A percentile compares a stretch with the other conserved stretches of the same genome.
Evolutionary conservation across 2,797 vertebrate species (phyloP).

Genomic region (Enteromius viviparus): DNA sequence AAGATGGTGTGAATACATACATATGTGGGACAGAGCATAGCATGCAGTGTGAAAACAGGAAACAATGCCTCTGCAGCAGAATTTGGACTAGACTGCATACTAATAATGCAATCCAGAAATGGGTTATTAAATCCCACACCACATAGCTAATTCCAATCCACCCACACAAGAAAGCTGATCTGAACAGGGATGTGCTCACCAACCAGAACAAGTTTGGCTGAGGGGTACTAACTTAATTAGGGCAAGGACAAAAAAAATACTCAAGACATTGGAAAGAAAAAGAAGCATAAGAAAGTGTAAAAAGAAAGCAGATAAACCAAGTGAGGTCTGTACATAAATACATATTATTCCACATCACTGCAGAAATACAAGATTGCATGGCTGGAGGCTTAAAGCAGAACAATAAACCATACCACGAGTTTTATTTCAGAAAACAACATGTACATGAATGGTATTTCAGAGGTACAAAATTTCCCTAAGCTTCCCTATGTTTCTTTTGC

Average conservation of each 20-base stretch:
- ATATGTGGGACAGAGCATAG: conserved; percentile 13
- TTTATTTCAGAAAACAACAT: conserved; percentile 5
- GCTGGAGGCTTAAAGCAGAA: not conserved
- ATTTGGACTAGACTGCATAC: conserved; percentile 2
- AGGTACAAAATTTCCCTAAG: not conserved
- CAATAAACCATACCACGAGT: not conserved
- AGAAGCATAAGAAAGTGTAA: not conserved
- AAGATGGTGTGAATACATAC: not conserved
- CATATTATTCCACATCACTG: not conserved
- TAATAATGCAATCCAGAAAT: conserved; percentile 27
- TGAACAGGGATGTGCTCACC: conserved; percentile 16
- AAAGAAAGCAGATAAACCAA: not conserved
- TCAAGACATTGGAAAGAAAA: not conserved
- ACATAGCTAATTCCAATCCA: conserved; percentile 26
- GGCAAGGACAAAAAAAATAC: conserved; percentile 9
- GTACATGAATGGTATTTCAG: not conserved
- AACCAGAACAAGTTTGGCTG: conserved; percentile 22
- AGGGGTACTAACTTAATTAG: conserved; percentile 40
- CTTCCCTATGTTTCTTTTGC: not conserved
- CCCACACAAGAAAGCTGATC: conserved; percentile 38
- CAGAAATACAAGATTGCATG: not conserved
- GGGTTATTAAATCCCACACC: conserved; percentile 38
- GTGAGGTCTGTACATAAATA: not conserved
- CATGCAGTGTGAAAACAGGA: not conserved
- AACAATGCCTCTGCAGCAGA: not conserved